Conservation (phyloP, 2,888 invertebrate genomes). For the Metacarcinus magister region DNA sequence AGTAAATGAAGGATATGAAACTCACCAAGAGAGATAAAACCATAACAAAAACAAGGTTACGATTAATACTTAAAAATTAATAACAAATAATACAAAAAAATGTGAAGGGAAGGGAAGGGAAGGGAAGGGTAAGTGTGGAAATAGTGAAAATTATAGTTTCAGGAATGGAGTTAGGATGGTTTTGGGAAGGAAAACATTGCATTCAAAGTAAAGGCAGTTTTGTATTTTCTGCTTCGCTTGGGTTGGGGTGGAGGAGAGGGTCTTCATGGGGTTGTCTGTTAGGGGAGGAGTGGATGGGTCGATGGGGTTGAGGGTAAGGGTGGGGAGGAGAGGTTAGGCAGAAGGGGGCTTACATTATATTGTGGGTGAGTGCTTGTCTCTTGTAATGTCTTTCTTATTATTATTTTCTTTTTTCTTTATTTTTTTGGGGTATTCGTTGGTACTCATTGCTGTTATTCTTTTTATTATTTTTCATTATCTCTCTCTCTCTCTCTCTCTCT, state of each 20-base stretch:
- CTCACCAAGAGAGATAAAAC: not conserved
- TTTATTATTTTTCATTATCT: not conserved
- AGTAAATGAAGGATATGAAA: not conserved
- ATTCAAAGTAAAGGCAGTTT: not conserved
- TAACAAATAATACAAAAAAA: not conserved
- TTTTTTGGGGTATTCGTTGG: not conserved
- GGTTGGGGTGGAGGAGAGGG: not conserved
- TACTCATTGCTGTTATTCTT: not conserved
- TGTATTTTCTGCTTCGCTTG: not conserved
- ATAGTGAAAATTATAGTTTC: not conserved
- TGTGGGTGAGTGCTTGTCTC: not conserved
- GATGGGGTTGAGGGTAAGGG: not conserved
- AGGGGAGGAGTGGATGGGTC: not conserved
- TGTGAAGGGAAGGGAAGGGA: conserved; percentile 9
- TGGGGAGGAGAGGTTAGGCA: not conserved
- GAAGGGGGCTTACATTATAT: not conserved
- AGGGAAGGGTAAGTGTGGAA: not conserved
- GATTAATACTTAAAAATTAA: not conserved
- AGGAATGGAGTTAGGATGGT: not conserved
- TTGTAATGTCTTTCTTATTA: not conserved
- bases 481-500: not conserved
- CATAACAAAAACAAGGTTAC: not conserved
- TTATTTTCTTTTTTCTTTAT: not conserved
- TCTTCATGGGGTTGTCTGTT: not conserved
- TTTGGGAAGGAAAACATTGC: not conserved